phyloP scores from a whole-genome alignment of 2,113 vertebrate genomes.

The Microcebus ravelobensis region DNA sequence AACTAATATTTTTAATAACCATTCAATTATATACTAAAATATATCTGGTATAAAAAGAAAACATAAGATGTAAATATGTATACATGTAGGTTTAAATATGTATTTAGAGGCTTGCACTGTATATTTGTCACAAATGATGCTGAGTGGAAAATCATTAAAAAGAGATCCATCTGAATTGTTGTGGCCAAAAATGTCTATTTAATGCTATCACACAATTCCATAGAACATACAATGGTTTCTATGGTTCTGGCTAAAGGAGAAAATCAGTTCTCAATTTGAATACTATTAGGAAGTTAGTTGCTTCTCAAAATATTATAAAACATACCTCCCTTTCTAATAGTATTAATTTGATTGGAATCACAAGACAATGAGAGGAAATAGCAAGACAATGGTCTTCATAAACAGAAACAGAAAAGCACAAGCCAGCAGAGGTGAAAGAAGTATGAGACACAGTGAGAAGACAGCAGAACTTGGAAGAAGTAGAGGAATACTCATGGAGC shows the following conservation, averaged over 20 bases:
- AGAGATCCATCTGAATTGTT: background rate
- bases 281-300: background rate
- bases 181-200: background rate
- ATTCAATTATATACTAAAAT: background rate
- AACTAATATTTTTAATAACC: background rate
- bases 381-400: background rate
- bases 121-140: background rate
- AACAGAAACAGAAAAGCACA: background rate
- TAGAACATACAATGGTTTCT: background rate
- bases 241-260: background rate
- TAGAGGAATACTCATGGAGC: background rate
- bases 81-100: background rate
- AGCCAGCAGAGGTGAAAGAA: background rate
- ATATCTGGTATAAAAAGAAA: background rate
- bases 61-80: background rate
- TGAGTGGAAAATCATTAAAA: background rate
- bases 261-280: constrained; percentile 32
- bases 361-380: background rate
- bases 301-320: constrained; percentile 41
- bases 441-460: background rate
- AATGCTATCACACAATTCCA: background rate
- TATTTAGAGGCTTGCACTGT: background rate
- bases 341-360: background rate
- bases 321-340: background rate
- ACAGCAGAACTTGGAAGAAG: background rate